Base-by-base conservation (phyloP, 2,113 vertebrate species). In the Bungarus multicinctus region DNA sequence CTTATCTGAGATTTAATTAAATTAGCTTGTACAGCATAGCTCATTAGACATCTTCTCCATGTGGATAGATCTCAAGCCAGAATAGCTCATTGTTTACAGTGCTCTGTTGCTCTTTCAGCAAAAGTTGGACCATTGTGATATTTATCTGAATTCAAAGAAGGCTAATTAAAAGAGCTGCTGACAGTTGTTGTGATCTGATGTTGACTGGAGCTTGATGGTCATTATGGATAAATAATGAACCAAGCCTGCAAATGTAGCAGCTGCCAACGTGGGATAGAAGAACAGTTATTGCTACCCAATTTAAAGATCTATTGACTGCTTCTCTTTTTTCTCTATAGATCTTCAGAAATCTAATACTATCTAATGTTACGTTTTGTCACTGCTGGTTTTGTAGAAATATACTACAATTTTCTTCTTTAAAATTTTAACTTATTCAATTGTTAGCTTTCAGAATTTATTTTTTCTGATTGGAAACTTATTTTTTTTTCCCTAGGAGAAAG, bases 191-290 rank as follows among this genome's bases (percentile, higher is more conserved):
- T 98, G 98, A 98, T 98, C 97, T 97, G 98, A 98, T 97, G 97
- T 97, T 98, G 98, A 98, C 98, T 98, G 97, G 97, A 98, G 98
- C 98, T 98, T 98, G 98, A 98, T 98, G 98, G 98, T 98, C 98
- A 98, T 98, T 98, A 98, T 98, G 98, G 98, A 98, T 98, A 98
- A 98, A 98, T 98, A 98, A 98, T 98, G 98, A 98, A 98, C 97
- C 97, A 97, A 96, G 98, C 97, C 98, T 98, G 98, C 97, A 98
- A 98, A 98, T 98, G 97, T 96, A 98, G 98, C 98, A 98, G 98
- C 98, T 98, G 98, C 98, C 97, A 98, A 97, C 97, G 96, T 98
- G 97, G 97, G 97, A 94, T 97, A 97, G 97, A 98, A 97, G 97
- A 97, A 97, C 97, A 94, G 98, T 97, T 97, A 98, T 97, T 98